Evolutionary conservation across 2,888 invertebrate species (phyloP), one percentile per base, ranked within the genome.

Genomic region (Auanema sp.): DNA sequence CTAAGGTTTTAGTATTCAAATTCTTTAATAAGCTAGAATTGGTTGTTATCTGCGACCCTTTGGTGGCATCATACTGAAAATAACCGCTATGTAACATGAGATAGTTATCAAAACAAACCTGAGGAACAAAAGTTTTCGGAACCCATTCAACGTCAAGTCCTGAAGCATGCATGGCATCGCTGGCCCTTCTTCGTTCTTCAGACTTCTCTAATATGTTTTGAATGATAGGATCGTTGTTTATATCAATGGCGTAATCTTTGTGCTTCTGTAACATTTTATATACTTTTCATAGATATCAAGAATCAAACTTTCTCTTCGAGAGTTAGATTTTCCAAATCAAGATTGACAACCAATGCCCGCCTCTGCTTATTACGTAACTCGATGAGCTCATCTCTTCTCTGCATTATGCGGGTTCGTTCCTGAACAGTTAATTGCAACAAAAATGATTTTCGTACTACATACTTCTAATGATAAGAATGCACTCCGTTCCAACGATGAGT

Each of bases 391-490:
- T 77, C 81, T 47, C 79, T 67, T 33, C 80, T 60, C 60, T 58
- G 53, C n/a, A 72, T 65, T 41, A 80, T 71, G 4, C 72, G 73
- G 21, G 47, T 47, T 24, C n/a, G 5, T 52, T 53, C 42, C 12
- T 16, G n/a, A 41, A 18, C 18, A 24, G 47, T n/a, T 44, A 12
- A 24, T 59, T 60, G 11, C 2, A 16, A 40, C 12, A 4, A 5
- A 18, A 6, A 50, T 41, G 8, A 43, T 49, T 33, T 8, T 5
- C 33, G 33, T n/a, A n/a, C n/a, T n/a, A 43, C 43, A 12, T 21
- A 47, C 24, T 21, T 62, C 62, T 8, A 12, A 87, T 44, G 89
- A 89, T 21, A 93, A 86, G 93, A 94, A 96, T 24, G 90, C 90
- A 72, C 91, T 91, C 16, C 79, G 76, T 63, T 86, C 80, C 25